These are phyloP conservation scores for Metalampra italica DNA, from an alignment of 2,888 invertebrate genomes.

Conservation along the genomic window DNA sequence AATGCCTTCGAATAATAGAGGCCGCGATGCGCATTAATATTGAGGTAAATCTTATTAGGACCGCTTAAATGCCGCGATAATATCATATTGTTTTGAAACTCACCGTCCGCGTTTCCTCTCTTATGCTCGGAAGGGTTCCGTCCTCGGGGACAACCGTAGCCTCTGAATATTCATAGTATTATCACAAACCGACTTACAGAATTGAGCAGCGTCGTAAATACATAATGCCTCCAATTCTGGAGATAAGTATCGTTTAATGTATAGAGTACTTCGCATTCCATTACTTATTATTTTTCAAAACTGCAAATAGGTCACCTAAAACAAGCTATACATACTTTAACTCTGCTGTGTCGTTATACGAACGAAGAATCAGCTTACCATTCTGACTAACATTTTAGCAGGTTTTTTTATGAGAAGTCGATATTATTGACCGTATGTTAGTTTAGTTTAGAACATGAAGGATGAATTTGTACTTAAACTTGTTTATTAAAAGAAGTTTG, in stretches of 20 bases:
- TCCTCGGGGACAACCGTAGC: constrained; percentile 63
- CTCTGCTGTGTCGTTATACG: too few relatives aligned
- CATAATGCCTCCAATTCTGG: constrained; percentile 49
- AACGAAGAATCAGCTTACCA: too few relatives aligned
- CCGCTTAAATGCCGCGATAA: constrained; percentile 74
- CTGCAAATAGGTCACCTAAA: too few relatives aligned
- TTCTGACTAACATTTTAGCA: too few relatives aligned
- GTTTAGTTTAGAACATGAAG: too few relatives aligned
- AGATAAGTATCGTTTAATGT: constrained; percentile 44
- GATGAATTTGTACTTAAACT: too few relatives aligned
- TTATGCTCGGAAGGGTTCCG: constrained; percentile 71
- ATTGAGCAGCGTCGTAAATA: constrained; percentile 61
- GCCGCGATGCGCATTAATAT: constrained; percentile 75
- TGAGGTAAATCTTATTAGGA: constrained; percentile 77
- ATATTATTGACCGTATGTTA: too few relatives aligned
- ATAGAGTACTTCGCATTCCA: constrained; percentile 10
- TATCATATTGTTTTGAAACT: constrained; percentile 76
- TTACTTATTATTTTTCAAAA: constrained; percentile 4
- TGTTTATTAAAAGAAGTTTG: too few relatives aligned
- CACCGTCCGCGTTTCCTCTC: constrained; percentile 71
- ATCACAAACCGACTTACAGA: constrained; percentile 68
- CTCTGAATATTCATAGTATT: constrained; percentile 74
- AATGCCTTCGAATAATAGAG: constrained; percentile 72
- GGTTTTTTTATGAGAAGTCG: too few relatives aligned
- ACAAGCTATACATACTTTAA: too few relatives aligned